Evolutionary conservation across 2,113 vertebrate species (phyloP).

Genomic region (Maccullochella peelii): DNA sequence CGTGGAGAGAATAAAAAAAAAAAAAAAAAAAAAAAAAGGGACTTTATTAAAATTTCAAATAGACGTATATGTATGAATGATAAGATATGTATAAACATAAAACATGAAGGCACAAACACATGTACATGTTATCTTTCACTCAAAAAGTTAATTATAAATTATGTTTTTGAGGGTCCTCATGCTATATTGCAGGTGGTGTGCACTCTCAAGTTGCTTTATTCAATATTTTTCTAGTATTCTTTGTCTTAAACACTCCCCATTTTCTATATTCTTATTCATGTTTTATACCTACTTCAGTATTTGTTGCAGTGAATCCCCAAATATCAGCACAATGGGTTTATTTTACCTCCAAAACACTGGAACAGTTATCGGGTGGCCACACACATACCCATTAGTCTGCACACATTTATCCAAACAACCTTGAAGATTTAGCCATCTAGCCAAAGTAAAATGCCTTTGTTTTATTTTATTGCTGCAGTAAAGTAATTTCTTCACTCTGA

Average conservation of each 20-base stretch:
- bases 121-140: too few relatives aligned
- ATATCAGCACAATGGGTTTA: neutral
- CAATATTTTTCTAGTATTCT: neutral
- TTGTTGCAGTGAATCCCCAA: neutral
- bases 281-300: neutral
- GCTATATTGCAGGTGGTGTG: too few relatives aligned
- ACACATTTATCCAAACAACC: neutral
- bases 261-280: neutral
- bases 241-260: neutral
- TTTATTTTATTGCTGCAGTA: conserved; percentile 17
- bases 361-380: neutral
- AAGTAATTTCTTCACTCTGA: conserved; percentile 5
- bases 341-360: neutral
- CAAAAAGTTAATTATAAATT: too few relatives aligned
- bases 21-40: neutral
- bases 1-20: neutral
- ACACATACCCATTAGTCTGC: neutral
- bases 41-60: neutral
- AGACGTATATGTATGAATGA: neutral
- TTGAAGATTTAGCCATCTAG: neutral
- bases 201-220: neutral
- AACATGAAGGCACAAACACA: too few relatives aligned
- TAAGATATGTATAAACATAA: neutral
- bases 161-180: too few relatives aligned
- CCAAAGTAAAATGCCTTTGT: neutral